Percentiles rank a stretch among this genome's conserved stretches.
These are phyloP conservation scores for Charaxes varanes DNA, from an alignment of 1,140 invertebrate species.

Conservation along the genomic window DNA sequence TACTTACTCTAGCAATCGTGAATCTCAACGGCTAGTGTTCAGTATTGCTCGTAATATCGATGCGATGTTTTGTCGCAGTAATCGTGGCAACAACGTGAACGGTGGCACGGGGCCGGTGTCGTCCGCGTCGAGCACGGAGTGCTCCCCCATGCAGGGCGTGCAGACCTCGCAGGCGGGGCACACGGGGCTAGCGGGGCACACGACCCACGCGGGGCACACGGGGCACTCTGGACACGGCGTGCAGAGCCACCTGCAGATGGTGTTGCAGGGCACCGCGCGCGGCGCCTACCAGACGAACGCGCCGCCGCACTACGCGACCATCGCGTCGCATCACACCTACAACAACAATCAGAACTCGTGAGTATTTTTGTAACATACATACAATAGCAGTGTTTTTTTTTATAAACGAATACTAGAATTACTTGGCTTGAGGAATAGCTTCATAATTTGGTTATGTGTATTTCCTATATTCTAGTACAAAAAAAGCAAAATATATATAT, in stretches of 20 bases:
- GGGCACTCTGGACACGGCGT: constrained; percentile 11
- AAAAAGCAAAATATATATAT: no score
- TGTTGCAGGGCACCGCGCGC: constrained; percentile 52
- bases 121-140: constrained; percentile 17
- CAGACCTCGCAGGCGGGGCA: constrained; percentile 15
- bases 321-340: constrained; percentile 40
- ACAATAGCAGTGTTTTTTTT: no score
- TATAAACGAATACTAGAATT: no score
- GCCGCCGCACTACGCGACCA: constrained; percentile 39
- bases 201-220: constrained; percentile 10
- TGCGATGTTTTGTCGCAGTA: no score
- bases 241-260: constrained; percentile 62
- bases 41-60: no score
- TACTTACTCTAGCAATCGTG: no score
- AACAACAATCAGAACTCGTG: constrained; percentile 41
- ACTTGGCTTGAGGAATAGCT: no score
- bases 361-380: no score
- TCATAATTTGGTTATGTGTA: no score
- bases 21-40: no score
- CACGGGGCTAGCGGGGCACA: constrained; percentile 13
- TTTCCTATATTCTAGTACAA: no score
- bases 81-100: constrained; percentile 44
- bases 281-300: constrained; percentile 38
- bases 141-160: constrained; percentile 7
- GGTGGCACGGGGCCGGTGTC: constrained; percentile 28